phyloP scores from a whole-genome alignment of 2,797 vertebrate species.

The Rhabdophis nuchalis region DNA sequence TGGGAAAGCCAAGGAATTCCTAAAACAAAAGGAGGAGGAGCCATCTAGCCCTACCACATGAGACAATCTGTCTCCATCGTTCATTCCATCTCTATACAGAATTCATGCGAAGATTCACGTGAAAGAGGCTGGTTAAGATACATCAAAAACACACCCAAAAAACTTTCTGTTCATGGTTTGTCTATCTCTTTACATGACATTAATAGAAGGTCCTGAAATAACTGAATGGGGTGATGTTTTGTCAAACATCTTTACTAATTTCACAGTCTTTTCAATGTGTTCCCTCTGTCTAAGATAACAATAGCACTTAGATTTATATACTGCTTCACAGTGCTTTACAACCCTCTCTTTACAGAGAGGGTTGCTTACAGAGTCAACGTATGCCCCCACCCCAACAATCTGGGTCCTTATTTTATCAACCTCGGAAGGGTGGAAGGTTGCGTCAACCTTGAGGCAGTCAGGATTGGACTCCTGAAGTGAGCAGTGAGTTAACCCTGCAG shows the following conservation, averaged over 20 bases:
- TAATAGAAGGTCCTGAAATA: background rate
- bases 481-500: too few relatives aligned
- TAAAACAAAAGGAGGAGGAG: background rate
- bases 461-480: too few relatives aligned
- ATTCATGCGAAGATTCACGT: background rate
- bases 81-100: background rate
- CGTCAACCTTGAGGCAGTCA: too few relatives aligned
- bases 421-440: too few relatives aligned
- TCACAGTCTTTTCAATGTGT: background rate
- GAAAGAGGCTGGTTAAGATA: background rate
- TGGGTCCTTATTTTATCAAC: too few relatives aligned
- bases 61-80: background rate
- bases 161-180: background rate
- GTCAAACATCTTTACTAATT: background rate
- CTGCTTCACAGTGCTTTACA: too few relatives aligned
- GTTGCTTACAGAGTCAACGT: too few relatives aligned
- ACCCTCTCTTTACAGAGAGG: too few relatives aligned
- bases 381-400: too few relatives aligned
- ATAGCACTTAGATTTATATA: too few relatives aligned
- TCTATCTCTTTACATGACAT: background rate
- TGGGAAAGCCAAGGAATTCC: background rate
- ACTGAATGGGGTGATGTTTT: background rate
- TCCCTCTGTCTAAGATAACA: too few relatives aligned
- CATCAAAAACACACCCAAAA: background rate
- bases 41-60: background rate